These are phyloP conservation scores for Tricholauxania praeusta DNA, from an alignment of 2,888 invertebrate species.

Conservation along the genomic window DNA sequence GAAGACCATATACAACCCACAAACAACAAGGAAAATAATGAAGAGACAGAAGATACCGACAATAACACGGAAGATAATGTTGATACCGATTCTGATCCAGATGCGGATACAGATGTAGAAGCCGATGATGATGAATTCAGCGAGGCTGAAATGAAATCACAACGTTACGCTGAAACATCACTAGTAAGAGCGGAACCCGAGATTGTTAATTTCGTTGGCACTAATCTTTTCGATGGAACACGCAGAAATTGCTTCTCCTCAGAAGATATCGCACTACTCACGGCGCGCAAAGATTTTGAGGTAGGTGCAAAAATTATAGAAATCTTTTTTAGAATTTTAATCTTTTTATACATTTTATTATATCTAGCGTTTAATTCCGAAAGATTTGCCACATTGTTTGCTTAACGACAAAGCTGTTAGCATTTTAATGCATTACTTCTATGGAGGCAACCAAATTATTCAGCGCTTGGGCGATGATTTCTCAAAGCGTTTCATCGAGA, in stretches of 20 bases:
- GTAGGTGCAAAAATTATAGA: slow-evolving; percentile 42
- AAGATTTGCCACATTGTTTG: slow-evolving; percentile 54
- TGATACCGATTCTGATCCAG: background rate
- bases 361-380: slow-evolving; percentile 60
- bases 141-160: background rate
- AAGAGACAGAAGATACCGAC: background rate
- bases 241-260: slow-evolving; percentile 61
- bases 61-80: slow-evolving; percentile 7
- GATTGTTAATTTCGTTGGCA: slow-evolving; percentile 59
- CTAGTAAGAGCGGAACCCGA: background rate
- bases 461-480: slow-evolving; percentile 50
- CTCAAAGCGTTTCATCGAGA: slow-evolving; percentile 51
- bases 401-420: slow-evolving; percentile 56
- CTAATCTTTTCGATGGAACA: slow-evolving; percentile 60
- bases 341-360: slow-evolving; percentile 15
- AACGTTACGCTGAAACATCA: background rate
- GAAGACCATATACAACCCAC: background rate
- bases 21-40: slow-evolving; percentile 4
- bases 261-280: slow-evolving; percentile 62
- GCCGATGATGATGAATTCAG: background rate
- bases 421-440: slow-evolving; percentile 63
- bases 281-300: slow-evolving; percentile 64
- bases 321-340: background rate
- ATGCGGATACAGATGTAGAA: background rate
- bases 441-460: slow-evolving; percentile 58